A percentile compares a stretch with the other conserved stretches of the same genome.
Evolutionary conservation across 2,888 invertebrate genomes (phyloP).

Genomic region (Pristionchus japonicus): DNA sequence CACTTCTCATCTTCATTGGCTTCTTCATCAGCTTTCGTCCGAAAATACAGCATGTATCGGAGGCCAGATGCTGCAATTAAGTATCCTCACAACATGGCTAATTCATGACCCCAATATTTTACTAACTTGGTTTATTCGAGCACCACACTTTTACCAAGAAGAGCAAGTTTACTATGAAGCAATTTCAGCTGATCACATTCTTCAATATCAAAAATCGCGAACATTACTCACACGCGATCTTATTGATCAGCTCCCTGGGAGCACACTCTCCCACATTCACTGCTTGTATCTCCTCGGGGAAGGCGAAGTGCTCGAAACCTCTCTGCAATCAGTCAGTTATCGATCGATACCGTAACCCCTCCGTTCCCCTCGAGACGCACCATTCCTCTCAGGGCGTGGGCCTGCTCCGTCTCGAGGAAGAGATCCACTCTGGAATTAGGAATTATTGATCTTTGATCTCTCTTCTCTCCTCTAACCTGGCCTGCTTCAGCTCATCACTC

Average conservation of each 20-base stretch:
- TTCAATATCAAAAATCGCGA: no score
- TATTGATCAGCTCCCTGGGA: slow-evolving; percentile 52
- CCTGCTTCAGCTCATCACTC: slow-evolving; percentile 62
- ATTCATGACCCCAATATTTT: neutral
- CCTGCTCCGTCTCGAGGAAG: slow-evolving; percentile 52
- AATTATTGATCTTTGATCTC: slow-evolving; percentile 3
- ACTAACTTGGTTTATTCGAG: no score
- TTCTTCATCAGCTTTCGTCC: slow-evolving; percentile 50
- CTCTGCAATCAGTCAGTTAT: neutral
- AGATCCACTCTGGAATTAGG: slow-evolving; percentile 54
- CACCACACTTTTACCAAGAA: no score
- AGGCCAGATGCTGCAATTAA: slow-evolving; percentile 51
- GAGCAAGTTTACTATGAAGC: no score
- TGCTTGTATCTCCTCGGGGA: slow-evolving; percentile 66
- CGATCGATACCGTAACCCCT: neutral
- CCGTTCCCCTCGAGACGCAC: neutral
- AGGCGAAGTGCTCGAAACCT: slow-evolving; percentile 70
- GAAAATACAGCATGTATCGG: slow-evolving; percentile 55
- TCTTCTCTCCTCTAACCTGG: neutral
- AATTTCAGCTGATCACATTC: no score
- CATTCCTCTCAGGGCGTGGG: neutral
- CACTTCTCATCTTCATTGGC: neutral
- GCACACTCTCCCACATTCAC: slow-evolving; percentile 49
- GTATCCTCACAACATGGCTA: no score
- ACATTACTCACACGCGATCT: slow-evolving; percentile 53